Conservation (phyloP, 2,113 vertebrate genomes). For the Felis catus region DNA sequence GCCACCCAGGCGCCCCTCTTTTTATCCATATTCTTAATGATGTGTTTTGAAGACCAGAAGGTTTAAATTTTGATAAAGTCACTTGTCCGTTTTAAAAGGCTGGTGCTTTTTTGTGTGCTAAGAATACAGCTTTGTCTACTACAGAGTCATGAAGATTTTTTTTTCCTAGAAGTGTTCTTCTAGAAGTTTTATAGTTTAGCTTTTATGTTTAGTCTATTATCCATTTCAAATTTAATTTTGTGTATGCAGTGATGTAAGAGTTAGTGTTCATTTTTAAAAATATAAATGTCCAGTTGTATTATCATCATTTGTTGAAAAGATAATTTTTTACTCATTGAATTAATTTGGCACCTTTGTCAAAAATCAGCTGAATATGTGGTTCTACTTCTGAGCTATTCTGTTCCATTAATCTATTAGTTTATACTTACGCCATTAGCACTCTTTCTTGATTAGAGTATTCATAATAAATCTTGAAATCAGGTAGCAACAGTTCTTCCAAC, state of each 20-base stretch:
- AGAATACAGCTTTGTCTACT: not conserved
- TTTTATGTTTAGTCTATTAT: not conserved
- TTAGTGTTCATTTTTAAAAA: not conserved
- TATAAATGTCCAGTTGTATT: not conserved
- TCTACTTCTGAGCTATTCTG: not conserved
- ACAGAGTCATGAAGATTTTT: not conserved
- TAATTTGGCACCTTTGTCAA: not conserved
- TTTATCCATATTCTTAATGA: not conserved
- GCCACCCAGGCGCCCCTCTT: not conserved
- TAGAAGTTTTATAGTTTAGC: not conserved
- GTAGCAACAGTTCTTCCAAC: not conserved
- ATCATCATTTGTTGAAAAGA: not conserved
- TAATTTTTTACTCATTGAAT: not conserved
- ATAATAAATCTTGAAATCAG: not conserved
- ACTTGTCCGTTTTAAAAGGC: not conserved
- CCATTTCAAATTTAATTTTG: not conserved
- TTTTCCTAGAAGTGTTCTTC: not conserved
- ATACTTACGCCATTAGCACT: not conserved
- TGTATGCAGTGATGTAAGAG: not conserved
- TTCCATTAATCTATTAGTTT: not conserved
- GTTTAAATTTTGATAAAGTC: slow-evolving; percentile 21
- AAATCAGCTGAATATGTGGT: not conserved
- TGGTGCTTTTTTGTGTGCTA: not conserved
- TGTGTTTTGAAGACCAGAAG: not conserved
- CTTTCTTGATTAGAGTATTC: not conserved